Percentiles rank a stretch among this genome's conserved stretches.
These are phyloP conservation scores for Gambelia wislizenii DNA, from an alignment of 2,797 vertebrate genomes.

Conservation along the genomic window DNA sequence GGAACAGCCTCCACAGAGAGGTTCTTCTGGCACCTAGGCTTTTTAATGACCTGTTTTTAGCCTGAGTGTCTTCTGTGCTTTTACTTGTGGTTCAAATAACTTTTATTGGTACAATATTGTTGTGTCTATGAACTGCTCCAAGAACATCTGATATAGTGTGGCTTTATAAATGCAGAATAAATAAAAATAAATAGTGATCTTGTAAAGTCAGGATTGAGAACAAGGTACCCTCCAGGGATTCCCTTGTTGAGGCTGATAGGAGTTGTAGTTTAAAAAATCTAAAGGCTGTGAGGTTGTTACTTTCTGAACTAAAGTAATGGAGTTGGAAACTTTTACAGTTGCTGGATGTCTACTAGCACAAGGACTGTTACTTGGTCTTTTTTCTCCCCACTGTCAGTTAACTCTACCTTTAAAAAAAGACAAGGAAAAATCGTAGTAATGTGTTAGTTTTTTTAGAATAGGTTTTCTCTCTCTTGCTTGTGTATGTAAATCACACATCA, in stretches of 20 bases:
- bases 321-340: background rate
- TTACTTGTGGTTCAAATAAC: too few relatives aligned
- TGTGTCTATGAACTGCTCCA: background rate
- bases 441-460: background rate
- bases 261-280: too few relatives aligned
- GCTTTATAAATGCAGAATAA: background rate
- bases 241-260: too few relatives aligned
- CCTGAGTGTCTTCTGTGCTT: background rate
- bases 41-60: background rate
- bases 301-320: too few relatives aligned
- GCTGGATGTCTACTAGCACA: background rate
- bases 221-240: too few relatives aligned
- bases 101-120: background rate
- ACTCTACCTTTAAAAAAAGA: too few relatives aligned
- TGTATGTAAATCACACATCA: too few relatives aligned
- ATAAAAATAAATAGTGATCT: background rate
- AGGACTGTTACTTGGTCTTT: background rate
- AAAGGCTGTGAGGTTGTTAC: too few relatives aligned
- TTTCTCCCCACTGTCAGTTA: too few relatives aligned
- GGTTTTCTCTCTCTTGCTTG: background rate
- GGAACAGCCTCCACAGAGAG: too few relatives aligned
- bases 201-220: background rate
- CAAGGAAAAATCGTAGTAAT: too few relatives aligned
- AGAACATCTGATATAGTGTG: background rate
- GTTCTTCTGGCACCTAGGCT: background rate